A percentile compares a stretch with the other conserved stretches of the same genome.
These are phyloP conservation scores for Rhyacophila evoluta DNA, from an alignment of 2,888 invertebrate genomes.

Conservation along the genomic window DNA sequence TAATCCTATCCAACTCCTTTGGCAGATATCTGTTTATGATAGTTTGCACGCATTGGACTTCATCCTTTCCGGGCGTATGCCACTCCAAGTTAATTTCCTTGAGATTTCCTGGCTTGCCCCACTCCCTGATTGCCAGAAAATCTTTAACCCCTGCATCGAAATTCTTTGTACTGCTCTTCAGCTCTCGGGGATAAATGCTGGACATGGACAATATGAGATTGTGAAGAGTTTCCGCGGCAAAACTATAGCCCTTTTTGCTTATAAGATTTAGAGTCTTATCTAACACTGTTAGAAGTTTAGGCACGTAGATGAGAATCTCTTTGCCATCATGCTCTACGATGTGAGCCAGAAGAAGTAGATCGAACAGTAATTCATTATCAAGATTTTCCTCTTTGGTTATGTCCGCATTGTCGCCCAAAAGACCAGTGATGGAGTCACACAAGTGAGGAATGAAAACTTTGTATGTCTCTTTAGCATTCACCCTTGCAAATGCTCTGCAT, in stretches of 20 bases:
- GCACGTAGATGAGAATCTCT: slow-evolving; percentile 75
- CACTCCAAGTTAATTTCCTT: slow-evolving; percentile 77
- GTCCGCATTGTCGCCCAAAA: slow-evolving; percentile 76
- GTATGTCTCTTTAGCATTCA: slow-evolving; percentile 78
- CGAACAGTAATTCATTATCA: slow-evolving; percentile 83
- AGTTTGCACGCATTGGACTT: slow-evolving; percentile 75
- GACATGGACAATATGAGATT: slow-evolving; percentile 73
- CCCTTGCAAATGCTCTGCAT: slow-evolving; percentile 74
- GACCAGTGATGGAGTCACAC: slow-evolving; percentile 73
- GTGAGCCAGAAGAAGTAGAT: slow-evolving; percentile 80
- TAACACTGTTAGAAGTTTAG: slow-evolving; percentile 75
- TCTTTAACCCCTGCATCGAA: slow-evolving; percentile 75
- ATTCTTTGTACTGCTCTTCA: slow-evolving; percentile 72
- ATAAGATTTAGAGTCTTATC: slow-evolving; percentile 78
- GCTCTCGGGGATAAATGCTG: slow-evolving; percentile 73
- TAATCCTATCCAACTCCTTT: slow-evolving; percentile 73
- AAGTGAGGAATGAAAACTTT: slow-evolving; percentile 80
- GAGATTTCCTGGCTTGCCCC: slow-evolving; percentile 81
- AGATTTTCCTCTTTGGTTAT: slow-evolving; percentile 79
- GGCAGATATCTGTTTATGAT: slow-evolving; percentile 76
- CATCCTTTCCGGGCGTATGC: slow-evolving; percentile 81
- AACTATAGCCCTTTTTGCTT: slow-evolving; percentile 74
- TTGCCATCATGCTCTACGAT: slow-evolving; percentile 76
- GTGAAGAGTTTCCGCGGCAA: slow-evolving; percentile 74
- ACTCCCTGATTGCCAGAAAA: slow-evolving; percentile 81